Base-by-base conservation (phyloP, 2,797 vertebrate species). In the Betta splendens region DNA sequence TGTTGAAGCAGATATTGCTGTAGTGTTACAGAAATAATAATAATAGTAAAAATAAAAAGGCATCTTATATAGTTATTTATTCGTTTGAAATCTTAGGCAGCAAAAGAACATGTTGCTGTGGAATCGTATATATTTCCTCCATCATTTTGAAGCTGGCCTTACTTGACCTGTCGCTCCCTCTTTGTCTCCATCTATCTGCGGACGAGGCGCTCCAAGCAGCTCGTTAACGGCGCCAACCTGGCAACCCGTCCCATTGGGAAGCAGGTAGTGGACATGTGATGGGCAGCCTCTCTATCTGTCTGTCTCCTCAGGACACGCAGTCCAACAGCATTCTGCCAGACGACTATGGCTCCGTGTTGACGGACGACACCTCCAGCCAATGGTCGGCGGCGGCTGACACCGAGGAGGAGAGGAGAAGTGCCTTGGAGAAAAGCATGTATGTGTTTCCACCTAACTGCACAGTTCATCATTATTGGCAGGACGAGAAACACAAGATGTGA, bases 381-480 rank as follows among this genome's bases (percentile, higher is more conserved):
- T 91, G 90, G 64, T 91, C 91, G 1, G 67, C 85, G 12, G 80
- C 46, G 3, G 83, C 87, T 25, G 92, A 93, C 89, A 94, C 87
- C 17, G 94, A 95, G 79, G 94, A 96, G 72, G 93, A 94, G 77
- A 92, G 92, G 74, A 93, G 57, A 76, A 89, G 72, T 84, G 95
- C 95, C 87, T 93, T 95, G 87, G 95, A 97, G 86, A 95, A 94
- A 89, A 97, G 95, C 93, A 93, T 94, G 95, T 96, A 92, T 72
- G 95, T 76, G 16, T 59, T 58, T 57, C 5, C 3, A 32, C 52
- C 47, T 10, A 58, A 2, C 61, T 44, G 17, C 0, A 15, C 23
- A 31, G 9, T 49, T 45, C n/a, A 54, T 46, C 21, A n/a, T 2
- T 26, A 11, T 28, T 12, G 8, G 18, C 23, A 54, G 13, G 26